Conservation (phyloP, 1,140 invertebrate genomes). For the Lanistes nyassanus region DNA sequence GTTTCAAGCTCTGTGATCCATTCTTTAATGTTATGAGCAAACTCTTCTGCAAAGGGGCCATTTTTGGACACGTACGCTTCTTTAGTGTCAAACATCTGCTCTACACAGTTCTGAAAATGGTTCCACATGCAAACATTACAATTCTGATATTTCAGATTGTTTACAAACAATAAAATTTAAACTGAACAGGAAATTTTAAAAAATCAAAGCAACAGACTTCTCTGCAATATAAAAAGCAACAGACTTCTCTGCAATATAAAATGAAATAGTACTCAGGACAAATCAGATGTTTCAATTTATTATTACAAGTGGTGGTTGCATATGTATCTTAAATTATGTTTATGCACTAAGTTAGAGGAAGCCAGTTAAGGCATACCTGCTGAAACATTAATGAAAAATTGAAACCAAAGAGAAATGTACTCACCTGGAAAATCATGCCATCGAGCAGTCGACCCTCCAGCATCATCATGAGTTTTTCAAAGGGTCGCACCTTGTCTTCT, state of each 20-base stretch:
- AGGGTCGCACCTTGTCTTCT: constrained; percentile 71
- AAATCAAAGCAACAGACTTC: too few relatives aligned
- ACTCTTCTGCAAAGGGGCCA: constrained; percentile 76
- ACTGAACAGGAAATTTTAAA: background rate
- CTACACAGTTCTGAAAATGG: constrained; percentile 70
- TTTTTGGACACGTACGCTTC: constrained; percentile 72
- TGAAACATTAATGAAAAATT: too few relatives aligned
- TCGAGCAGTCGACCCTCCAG: constrained; percentile 74
- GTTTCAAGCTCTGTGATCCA: constrained; percentile 74
- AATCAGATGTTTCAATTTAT: too few relatives aligned
- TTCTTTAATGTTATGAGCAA: constrained; percentile 77
- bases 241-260: too few relatives aligned
- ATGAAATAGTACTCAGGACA: too few relatives aligned
- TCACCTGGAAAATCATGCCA: constrained; percentile 75
- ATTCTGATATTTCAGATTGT: background rate
- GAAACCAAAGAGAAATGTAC: background rate
- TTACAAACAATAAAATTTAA: too few relatives aligned
- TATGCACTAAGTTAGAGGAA: too few relatives aligned
- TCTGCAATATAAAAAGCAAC: too few relatives aligned
- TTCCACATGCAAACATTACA: background rate
- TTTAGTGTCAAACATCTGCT: constrained; percentile 75
- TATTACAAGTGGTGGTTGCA: too few relatives aligned
- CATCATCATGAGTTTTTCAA: constrained; percentile 76
- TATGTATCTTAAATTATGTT: too few relatives aligned
- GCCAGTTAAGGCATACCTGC: too few relatives aligned